These are phyloP conservation scores for Chrysolina americana DNA, from an alignment of 2,888 invertebrate species.

Conservation along the genomic window DNA sequence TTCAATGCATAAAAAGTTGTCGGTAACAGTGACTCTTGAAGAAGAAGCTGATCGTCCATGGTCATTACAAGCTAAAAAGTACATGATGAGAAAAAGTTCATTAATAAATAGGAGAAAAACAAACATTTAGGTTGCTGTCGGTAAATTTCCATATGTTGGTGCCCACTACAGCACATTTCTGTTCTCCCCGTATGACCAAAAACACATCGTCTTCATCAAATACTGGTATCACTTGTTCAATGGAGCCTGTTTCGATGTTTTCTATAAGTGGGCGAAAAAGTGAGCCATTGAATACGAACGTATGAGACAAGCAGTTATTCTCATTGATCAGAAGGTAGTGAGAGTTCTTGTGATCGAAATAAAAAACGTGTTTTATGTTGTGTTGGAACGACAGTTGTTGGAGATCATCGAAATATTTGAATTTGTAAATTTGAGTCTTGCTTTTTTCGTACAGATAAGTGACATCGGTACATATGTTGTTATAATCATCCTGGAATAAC, in stretches of 20 bases:
- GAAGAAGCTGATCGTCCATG: constrained; percentile 58
- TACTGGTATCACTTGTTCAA: constrained; percentile 69
- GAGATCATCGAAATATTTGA: constrained; percentile 71
- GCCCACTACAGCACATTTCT: constrained; percentile 51
- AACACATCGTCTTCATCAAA: constrained; percentile 62
- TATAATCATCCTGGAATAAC: constrained; percentile 62
- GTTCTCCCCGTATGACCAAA: constrained; percentile 62
- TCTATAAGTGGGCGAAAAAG: constrained; percentile 58
- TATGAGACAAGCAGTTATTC: constrained; percentile 67
- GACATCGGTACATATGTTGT: constrained; percentile 63
- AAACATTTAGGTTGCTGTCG: constrained; percentile 62
- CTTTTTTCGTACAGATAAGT: constrained; percentile 59
- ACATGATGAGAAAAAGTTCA: background rate
- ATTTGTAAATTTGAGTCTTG: constrained; percentile 68
- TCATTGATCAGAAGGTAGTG: constrained; percentile 68
- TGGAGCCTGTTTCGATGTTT: constrained; percentile 68
- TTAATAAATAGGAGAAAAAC: constrained; percentile 28
- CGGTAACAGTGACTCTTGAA: constrained; percentile 63
- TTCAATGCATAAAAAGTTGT: constrained; percentile 65
- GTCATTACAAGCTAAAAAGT: constrained; percentile 57
- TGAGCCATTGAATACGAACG: constrained; percentile 68
- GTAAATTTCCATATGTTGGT: constrained; percentile 69
- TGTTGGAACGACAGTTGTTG: constrained; percentile 57
- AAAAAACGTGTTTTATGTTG: constrained; percentile 43
- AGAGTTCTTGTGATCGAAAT: constrained; percentile 55